Evolutionary conservation across 2,888 invertebrate species (phyloP).

Genomic region (Anoncus sp.): DNA sequence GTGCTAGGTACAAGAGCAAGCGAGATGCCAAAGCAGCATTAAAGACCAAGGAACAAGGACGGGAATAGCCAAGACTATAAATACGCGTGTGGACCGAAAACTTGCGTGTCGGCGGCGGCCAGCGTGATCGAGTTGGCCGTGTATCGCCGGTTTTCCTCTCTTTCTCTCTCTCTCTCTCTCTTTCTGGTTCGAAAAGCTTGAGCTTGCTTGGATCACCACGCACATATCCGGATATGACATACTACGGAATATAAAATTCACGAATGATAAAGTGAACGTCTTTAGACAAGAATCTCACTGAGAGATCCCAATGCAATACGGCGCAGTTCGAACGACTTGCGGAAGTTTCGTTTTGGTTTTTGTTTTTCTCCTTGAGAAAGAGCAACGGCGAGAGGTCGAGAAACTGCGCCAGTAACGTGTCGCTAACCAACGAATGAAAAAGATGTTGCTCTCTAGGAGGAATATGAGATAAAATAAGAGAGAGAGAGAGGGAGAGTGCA

Average conservation of each 20-base stretch:
- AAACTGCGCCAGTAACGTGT: constrained; percentile 2
- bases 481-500: constrained; percentile 25
- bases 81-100: constrained; percentile 54
- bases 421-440: constrained; percentile 11
- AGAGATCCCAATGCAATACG: not conserved
- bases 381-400: constrained; percentile 3
- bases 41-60: constrained; percentile 41
- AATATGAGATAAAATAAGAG: constrained; percentile 40
- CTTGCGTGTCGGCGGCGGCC: constrained; percentile 50
- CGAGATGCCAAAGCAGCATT: constrained; percentile 13
- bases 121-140: constrained; percentile 43
- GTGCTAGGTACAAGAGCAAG: constrained; percentile 19
- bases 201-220: constrained; percentile 4
- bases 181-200: not conserved
- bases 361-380: not conserved
- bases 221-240: constrained; percentile 11
- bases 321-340: not conserved
- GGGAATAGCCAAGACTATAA: constrained; percentile 54
- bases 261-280: not conserved
- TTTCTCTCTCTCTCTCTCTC: constrained; percentile 12
- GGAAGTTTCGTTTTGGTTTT: not conserved
- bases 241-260: not conserved
- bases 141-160: not conserved
- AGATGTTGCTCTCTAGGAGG: not conserved
- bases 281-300: not conserved